Base-by-base conservation (phyloP, 2,888 invertebrate genomes). In the Limnephilus lunatus region DNA sequence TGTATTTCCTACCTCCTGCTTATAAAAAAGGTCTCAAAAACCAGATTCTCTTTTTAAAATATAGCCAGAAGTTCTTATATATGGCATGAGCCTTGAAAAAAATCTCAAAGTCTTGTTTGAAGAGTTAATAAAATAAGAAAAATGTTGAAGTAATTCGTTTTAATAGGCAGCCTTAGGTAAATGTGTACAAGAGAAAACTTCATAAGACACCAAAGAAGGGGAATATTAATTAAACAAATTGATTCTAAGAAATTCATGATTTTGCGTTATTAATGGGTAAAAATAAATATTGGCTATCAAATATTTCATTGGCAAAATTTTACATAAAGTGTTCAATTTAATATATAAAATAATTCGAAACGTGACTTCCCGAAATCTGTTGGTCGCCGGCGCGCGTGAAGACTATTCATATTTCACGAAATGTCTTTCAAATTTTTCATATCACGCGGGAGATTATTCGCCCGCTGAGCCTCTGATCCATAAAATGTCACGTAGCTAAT, bases 401-500 rank as follows among this genome's bases (percentile, higher is more conserved):
- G 9, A 25, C n/a, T 44, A 81, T 81, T 39, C 25, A 80, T 89
- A 89, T 90, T 90, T 90, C 85, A 90, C n/a, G 68, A 85, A 90
- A 90, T n/a, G 85, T 39, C 85, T 90, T 85, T 85, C 39, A 39
- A 91, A 85, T 44, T 31, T 91, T 87, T 86, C 81, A 39, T 80
- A 91, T 86, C 81, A 48, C 88, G 88, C 80, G 25, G 44, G 12
- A 90, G 86, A 91, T 86, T 86, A 91, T 81, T 91, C 86, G 31
- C 81, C 39, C 25, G 30, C 39, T 44, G 35, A n/a, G 44, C 48
- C 48, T 90, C 87, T 81, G 89, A 85, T 90, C 85, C 68, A 32
- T 9, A 92, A 85, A 92, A 90, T 85, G 92, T 92, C 92, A 92
- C 92, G 92, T 92, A 92, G 89, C 89, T 92, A 92, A 92, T 92